Evolutionary conservation across 2,797 vertebrate genomes (phyloP).

Genomic region (Sebastes miniatus): DNA sequence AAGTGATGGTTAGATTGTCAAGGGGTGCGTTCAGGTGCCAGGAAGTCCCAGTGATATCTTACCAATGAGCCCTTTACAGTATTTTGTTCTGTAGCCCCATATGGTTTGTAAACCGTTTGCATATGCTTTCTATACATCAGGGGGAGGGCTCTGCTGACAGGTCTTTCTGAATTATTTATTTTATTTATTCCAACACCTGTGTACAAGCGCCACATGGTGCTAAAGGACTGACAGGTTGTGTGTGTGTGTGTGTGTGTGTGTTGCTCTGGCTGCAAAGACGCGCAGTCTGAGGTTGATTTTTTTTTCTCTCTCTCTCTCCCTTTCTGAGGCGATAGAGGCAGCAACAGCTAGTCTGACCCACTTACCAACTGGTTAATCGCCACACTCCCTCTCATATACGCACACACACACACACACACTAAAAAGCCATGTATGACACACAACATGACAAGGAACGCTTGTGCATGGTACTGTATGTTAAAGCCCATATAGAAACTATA

Average conservation of each 20-base stretch:
- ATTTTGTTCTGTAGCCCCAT: slow-evolving; percentile 6
- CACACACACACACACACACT: not conserved
- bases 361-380: slow-evolving; percentile 68
- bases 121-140: slow-evolving; percentile 19
- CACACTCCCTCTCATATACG: slow-evolving; percentile 1
- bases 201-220: slow-evolving; percentile 4
- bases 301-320: not conserved
- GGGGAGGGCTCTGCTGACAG: not conserved
- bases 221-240: slow-evolving; percentile 31
- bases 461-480: slow-evolving; percentile 23
- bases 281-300: slow-evolving; percentile 15
- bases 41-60: slow-evolving; percentile 3
- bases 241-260: not conserved
- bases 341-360: slow-evolving; percentile 71
- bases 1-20: not conserved
- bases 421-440: slow-evolving; percentile 41
- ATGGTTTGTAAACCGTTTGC: slow-evolving; percentile 20
- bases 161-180: slow-evolving; percentile 8
- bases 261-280: slow-evolving; percentile 23
- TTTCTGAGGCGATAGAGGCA: slow-evolving; percentile 44
- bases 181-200: slow-evolving; percentile 24
- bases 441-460: slow-evolving; percentile 27
- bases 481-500: slow-evolving; percentile 13
- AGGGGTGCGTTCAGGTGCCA: not conserved
- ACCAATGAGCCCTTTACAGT: slow-evolving; percentile 4